Evolutionary conservation across 2,113 vertebrate species (phyloP), one percentile per base, ranked within the genome.

Genomic region (Pholis gunnellus): DNA sequence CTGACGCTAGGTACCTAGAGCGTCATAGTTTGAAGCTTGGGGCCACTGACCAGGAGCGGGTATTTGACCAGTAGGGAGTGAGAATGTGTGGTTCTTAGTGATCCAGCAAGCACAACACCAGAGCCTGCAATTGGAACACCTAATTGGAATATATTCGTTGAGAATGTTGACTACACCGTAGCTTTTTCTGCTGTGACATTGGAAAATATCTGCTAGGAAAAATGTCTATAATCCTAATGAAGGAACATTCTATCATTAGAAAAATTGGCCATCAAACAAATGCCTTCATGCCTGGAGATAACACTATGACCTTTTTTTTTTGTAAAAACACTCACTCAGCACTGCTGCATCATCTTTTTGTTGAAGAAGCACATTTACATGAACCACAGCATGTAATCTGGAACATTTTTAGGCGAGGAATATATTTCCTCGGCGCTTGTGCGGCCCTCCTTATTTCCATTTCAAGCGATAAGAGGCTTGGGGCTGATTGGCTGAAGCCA

Each of bases 401-500:
- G 25, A 67, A 60, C 20, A 67, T 9, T 27, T 50, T n/a, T 60
- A 25, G 65, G 38, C 1, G 2, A 31, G 22, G 27, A 20, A 31
- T 36, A 54, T 36, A 56, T 67, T 52, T 75, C 29, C 20, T 57
- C 48, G 70, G 40, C 68, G 38, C 56, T 72, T 67, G 18, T 38
- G n/a, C 13, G 38, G 56, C 38, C 18, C 46, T 67, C 44, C 13
- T 66, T 15, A 3, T 36, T 15, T 25, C 22, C 22, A 22, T 38
- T 57, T 59, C 5, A 69, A 2, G 17, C 29, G 40, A 20, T 36
- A 31, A 72, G 57, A 65, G 48, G 17, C 34, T 46, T n/a, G 7
- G 34, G 22, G 25, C 40, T 82, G 72, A 82, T 82, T 83, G 61
- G 36, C 42, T 25, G 42, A 42, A 57, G 57, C 13, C 4, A 38